A percentile compares a stretch with the other conserved stretches of the same genome.
These are phyloP conservation scores for Lepidonotus clava DNA, from an alignment of 2,888 invertebrate genomes.

Conservation along the genomic window DNA sequence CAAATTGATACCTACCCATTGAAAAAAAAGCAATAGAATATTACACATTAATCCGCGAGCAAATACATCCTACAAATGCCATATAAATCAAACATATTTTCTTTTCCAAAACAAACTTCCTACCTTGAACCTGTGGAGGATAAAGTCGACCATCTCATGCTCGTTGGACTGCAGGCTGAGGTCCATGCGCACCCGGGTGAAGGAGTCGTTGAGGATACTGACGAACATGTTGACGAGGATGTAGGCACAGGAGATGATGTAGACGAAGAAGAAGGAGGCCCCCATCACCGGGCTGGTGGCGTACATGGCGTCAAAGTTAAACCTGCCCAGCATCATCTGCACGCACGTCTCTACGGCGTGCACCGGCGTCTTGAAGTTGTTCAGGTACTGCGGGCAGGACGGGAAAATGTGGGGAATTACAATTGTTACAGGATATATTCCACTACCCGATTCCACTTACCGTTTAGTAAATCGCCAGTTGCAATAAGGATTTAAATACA, in stretches of 20 bases:
- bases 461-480: too few relatives aligned
- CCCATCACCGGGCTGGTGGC: constrained; percentile 73
- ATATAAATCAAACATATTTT: too few relatives aligned
- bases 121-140: constrained; percentile 68
- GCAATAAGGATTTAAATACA: neutral
- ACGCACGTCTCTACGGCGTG: constrained; percentile 75
- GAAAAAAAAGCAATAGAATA: too few relatives aligned
- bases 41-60: too few relatives aligned
- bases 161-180: constrained; percentile 75
- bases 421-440: too few relatives aligned
- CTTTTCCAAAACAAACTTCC: too few relatives aligned
- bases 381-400: constrained; percentile 55
- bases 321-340: constrained; percentile 80
- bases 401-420: too few relatives aligned
- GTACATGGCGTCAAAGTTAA: constrained; percentile 78
- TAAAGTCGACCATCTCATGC: constrained; percentile 77
- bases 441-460: too few relatives aligned
- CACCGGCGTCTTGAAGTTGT: constrained; percentile 69
- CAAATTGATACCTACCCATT: too few relatives aligned
- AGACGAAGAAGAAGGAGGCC: constrained; percentile 67
- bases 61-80: too few relatives aligned
- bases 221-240: constrained; percentile 79
- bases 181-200: constrained; percentile 73
- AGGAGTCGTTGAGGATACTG: constrained; percentile 78
- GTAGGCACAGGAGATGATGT: constrained; percentile 71